Conservation (phyloP, 2,888 invertebrate genomes). For the Drosophila incognita region DNA sequence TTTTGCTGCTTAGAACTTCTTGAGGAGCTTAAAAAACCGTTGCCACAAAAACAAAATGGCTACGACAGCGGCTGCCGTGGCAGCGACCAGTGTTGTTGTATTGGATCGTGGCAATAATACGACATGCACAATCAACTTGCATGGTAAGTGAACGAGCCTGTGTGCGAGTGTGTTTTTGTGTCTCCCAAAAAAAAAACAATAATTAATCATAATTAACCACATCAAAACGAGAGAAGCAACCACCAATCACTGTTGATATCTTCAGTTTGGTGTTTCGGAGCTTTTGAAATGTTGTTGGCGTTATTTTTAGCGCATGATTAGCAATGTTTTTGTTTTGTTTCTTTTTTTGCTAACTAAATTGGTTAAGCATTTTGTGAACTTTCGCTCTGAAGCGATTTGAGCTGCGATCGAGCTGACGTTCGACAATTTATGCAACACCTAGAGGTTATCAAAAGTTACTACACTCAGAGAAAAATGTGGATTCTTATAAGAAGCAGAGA, state of each 20-base stretch:
- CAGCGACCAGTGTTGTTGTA: conserved; percentile 97
- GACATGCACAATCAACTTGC: conserved; percentile 97
- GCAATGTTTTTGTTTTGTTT: conserved; percentile 44
- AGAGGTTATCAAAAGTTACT: conserved; percentile 62
- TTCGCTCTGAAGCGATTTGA: conserved; percentile 52
- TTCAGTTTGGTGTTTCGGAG: conserved; percentile 47
- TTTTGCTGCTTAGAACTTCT: not conserved
- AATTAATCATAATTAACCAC: conserved; percentile 78
- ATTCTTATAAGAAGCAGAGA: not conserved
- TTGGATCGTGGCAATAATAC: conserved; percentile 97
- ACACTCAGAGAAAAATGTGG: conserved; percentile 8
- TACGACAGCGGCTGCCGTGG: conserved; percentile 88
- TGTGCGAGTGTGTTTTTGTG: conserved; percentile 13
- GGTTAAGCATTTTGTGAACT: conserved; percentile 59
- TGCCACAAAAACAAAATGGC: conserved; percentile 71
- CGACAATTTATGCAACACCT: conserved; percentile 53
- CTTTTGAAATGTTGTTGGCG: conserved; percentile 60
- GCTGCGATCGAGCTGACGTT: conserved; percentile 42
- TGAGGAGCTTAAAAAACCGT: conserved; percentile 54
- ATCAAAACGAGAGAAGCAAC: conserved; percentile 32
- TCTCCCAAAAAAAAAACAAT: conserved; percentile 45
- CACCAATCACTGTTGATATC: conserved; percentile 34
- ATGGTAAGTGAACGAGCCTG: conserved; percentile 89
- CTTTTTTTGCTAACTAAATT: conserved; percentile 39
- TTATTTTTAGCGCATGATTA: conserved; percentile 78